These are phyloP conservation scores for Drosophila nannoptera DNA, from an alignment of 1,140 invertebrate species.

Conservation along the genomic window DNA sequence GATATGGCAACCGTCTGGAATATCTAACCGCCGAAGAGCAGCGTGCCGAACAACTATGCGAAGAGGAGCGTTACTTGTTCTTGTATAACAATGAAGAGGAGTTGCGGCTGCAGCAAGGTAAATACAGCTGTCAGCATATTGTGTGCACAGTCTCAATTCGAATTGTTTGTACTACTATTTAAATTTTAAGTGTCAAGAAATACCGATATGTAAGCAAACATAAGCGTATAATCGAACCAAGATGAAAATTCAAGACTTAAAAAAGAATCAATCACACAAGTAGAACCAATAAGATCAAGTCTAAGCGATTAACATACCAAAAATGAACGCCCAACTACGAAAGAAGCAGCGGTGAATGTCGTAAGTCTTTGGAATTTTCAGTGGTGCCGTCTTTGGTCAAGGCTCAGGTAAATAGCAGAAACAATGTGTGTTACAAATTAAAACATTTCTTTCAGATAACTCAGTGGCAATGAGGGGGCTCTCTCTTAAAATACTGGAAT, in stretches of 20 bases:
- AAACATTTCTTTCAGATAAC: slow-evolving; percentile 45
- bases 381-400: slow-evolving; percentile 1
- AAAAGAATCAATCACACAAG: slow-evolving; percentile 3
- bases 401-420: slow-evolving; percentile 62
- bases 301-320: slow-evolving; percentile 23
- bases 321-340: neutral
- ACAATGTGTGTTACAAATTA: slow-evolving; percentile 40
- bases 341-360: slow-evolving; percentile 2
- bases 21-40: slow-evolving; percentile 88
- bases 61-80: slow-evolving; percentile 93
- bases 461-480: neutral
- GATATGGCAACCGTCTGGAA: slow-evolving; percentile 84
- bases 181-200: slow-evolving; percentile 45
- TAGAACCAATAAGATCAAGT: slow-evolving; percentile 3
- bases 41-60: slow-evolving; percentile 91
- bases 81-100: slow-evolving; percentile 92
- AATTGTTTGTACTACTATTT: slow-evolving; percentile 43
- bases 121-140: slow-evolving; percentile 41
- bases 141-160: slow-evolving; percentile 30
- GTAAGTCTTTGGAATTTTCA: slow-evolving; percentile 8
- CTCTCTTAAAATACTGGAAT: neutral
- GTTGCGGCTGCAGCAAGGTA: slow-evolving; percentile 90
- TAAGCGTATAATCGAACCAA: slow-evolving; percentile 11
- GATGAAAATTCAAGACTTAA: slow-evolving; percentile 21
- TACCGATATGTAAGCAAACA: slow-evolving; percentile 13